Percentiles rank a stretch among this genome's conserved stretches.
Evolutionary conservation across 30 jellyfish, hydroid and myxozoan genomes (phyloP).

Genomic region (Aurelia aurita complex sp. Pacific): DNA sequence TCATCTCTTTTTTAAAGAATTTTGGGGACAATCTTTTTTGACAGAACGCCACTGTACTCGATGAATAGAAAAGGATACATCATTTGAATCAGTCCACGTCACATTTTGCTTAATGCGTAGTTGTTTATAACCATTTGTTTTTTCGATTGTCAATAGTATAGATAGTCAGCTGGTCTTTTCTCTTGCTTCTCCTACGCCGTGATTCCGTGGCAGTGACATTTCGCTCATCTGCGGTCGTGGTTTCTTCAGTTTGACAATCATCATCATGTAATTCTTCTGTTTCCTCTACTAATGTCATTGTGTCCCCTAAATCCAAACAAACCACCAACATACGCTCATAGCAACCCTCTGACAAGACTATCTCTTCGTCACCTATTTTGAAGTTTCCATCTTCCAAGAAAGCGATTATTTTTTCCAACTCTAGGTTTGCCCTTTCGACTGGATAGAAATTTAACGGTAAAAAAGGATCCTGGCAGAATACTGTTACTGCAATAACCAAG

Average conservation of each 20-base stretch:
- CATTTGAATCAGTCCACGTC: no score
- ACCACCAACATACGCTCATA: background rate
- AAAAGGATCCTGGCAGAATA: background rate
- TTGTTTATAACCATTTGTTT: background rate
- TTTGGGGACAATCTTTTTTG: no score
- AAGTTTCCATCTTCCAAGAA: constrained; percentile 1
- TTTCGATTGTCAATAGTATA: constrained; percentile 19
- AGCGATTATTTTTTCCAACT: background rate
- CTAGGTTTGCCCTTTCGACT: background rate
- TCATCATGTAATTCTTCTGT: background rate
- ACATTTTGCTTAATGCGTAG: no score
- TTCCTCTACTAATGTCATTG: background rate
- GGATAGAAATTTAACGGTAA: background rate
- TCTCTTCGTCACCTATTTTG: background rate
- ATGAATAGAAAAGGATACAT: no score
- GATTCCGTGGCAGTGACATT: constrained; percentile 33
- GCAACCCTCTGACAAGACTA: constrained; percentile 7
- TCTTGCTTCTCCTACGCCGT: constrained; percentile 32
- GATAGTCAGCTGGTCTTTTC: constrained; percentile 27
- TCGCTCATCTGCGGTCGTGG: background rate
- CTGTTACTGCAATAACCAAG: background rate
- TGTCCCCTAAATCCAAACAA: background rate
- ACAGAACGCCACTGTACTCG: no score
- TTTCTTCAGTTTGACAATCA: background rate
- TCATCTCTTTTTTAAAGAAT: no score